These are phyloP conservation scores for Hirtodrosophila duncani DNA, from an alignment of 2,888 invertebrate species.

Conservation along the genomic window DNA sequence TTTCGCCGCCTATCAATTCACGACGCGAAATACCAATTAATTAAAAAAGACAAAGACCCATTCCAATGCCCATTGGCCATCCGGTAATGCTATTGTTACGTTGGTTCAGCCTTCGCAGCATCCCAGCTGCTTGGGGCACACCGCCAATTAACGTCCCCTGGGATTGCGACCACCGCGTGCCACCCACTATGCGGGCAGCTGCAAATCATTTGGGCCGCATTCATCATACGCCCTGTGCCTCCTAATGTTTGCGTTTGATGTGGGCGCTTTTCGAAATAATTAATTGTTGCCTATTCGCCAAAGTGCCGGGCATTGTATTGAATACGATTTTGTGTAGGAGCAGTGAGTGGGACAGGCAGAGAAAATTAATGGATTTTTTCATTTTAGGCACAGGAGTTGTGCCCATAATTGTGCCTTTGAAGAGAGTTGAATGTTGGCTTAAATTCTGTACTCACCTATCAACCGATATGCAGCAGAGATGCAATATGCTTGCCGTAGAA, in stretches of 20 bases:
- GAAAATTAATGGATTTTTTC: slow-evolving; percentile 57
- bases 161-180: background rate
- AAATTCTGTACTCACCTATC: slow-evolving; percentile 80
- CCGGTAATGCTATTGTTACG: slow-evolving; percentile 25
- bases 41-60: slow-evolving; percentile 57
- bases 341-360: slow-evolving; percentile 37
- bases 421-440: background rate
- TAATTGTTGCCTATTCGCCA: slow-evolving; percentile 59
- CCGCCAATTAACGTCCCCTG: slow-evolving; percentile 55
- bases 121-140: slow-evolving; percentile 45
- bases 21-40: slow-evolving; percentile 69
- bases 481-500: slow-evolving; percentile 94
- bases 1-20: slow-evolving; percentile 39
- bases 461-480: slow-evolving; percentile 94
- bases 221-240: slow-evolving; percentile 58
- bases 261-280: slow-evolving; percentile 62
- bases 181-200: slow-evolving; percentile 12
- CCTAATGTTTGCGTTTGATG: slow-evolving; percentile 66
- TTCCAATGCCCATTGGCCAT: slow-evolving; percentile 33
- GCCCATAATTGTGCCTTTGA: too few species aligned
- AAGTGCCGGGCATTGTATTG: slow-evolving; percentile 23
- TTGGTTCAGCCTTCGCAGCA: slow-evolving; percentile 18
- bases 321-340: slow-evolving; percentile 34
- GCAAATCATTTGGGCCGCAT: slow-evolving; percentile 70
- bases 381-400: too few species aligned